A percentile compares a stretch with the other conserved stretches of the same genome.
Conservation (phyloP, 2,113 vertebrate genomes). For the Chelonoidis abingdonii region DNA sequence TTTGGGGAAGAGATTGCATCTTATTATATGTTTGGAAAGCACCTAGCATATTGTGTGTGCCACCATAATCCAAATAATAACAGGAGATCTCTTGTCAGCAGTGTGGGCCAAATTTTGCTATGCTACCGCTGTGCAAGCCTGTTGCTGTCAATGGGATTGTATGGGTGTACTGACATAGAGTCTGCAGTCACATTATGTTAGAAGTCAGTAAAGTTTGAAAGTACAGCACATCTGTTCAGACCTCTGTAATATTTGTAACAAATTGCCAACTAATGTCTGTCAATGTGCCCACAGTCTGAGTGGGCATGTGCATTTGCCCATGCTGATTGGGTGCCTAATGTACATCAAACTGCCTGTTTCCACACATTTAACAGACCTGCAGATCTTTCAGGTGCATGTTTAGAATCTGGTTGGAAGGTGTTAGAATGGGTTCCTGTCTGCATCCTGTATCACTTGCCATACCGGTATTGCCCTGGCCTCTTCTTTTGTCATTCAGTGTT, state of each 20-base stretch:
- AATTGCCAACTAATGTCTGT: background rate
- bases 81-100: background rate
- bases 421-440: no score
- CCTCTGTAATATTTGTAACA: background rate
- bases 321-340: background rate
- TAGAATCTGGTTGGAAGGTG: slow-evolving; percentile 7
- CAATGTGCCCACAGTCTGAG: background rate
- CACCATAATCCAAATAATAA: background rate
- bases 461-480: no score
- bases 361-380: slow-evolving; percentile 23
- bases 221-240: background rate
- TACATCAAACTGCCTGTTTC: background rate
- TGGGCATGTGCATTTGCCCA: background rate
- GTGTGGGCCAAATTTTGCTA: background rate
- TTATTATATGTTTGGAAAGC: background rate
- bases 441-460: no score
- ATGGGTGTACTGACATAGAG: fast-evolving
- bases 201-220: background rate
- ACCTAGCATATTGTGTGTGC: background rate
- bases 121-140: background rate
- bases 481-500: no score
- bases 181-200: background rate
- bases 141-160: background rate
- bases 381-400: background rate
- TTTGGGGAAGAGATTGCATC: background rate